Evolutionary conservation across 2,888 invertebrate genomes (phyloP).

Genomic region (Trilocha varians): DNA sequence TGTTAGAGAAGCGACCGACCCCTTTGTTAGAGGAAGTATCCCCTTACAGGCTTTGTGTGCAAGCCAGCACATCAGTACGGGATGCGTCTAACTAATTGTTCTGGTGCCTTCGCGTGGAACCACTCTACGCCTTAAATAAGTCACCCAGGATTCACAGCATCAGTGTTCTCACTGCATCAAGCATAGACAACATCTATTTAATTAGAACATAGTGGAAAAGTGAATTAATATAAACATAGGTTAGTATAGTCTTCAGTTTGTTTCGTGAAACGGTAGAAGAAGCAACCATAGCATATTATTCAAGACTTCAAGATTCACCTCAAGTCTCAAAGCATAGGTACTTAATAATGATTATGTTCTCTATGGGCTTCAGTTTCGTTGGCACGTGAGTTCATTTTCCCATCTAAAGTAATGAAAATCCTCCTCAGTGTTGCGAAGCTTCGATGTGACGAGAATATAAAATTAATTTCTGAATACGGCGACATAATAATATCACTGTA

Average conservation of each 20-base stretch:
- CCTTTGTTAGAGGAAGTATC: slow-evolving; percentile 68
- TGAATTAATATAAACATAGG: slow-evolving; percentile 1
- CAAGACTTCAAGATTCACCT: no score
- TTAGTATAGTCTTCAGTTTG: no score
- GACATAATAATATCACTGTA: slow-evolving; percentile 7
- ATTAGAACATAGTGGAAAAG: slow-evolving; percentile 12
- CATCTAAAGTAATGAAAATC: no score
- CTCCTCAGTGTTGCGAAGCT: slow-evolving; percentile 4
- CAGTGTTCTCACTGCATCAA: slow-evolving; percentile 37
- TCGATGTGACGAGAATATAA: slow-evolving; percentile 4
- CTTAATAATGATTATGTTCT: no score
- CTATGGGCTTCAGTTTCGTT: no score
- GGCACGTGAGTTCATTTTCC: no score
- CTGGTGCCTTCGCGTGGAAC: slow-evolving; percentile 52
- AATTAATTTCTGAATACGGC: slow-evolving; percentile 7
- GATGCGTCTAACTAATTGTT: slow-evolving; percentile 58
- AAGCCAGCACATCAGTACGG: slow-evolving; percentile 40
- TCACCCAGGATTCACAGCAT: slow-evolving; percentile 39
- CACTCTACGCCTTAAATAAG: slow-evolving; percentile 52
- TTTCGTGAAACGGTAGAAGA: no score
- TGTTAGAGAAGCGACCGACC: slow-evolving; percentile 43
- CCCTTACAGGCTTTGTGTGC: slow-evolving; percentile 60
- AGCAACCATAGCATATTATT: no score
- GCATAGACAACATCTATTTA: background rate
- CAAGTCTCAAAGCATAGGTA: no score